Conservation (phyloP, 2,797 vertebrate species). For the Eremophila alpestris region DNA sequence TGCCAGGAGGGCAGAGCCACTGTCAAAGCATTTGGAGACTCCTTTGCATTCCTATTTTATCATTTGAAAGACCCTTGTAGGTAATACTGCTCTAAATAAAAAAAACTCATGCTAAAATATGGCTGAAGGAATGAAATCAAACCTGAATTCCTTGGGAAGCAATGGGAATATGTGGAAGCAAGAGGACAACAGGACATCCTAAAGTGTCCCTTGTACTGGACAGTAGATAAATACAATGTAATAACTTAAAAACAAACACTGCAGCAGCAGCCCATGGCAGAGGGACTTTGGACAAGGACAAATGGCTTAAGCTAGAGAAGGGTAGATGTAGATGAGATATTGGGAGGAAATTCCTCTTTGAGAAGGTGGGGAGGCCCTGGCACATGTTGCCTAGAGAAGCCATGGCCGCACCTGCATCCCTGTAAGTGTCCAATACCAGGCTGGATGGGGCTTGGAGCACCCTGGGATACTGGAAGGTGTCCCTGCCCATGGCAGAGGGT, state of each 20-base stretch:
- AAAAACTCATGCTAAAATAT: neutral
- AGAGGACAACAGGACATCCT: neutral
- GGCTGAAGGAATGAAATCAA: neutral
- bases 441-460: accelerated
- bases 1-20: neutral
- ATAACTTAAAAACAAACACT: neutral
- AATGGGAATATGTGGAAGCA: neutral
- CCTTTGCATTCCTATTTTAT: neutral
- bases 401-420: neutral
- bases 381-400: neutral
- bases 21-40: neutral
- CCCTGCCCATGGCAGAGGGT: neutral
- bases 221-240: neutral
- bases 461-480: neutral
- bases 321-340: neutral
- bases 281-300: neutral
- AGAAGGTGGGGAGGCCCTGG: accelerated
- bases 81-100: neutral
- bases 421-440: neutral
- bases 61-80: neutral
- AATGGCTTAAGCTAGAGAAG: neutral
- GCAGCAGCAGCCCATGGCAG: neutral
- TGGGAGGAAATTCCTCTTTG: neutral
- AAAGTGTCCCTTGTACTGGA: neutral
- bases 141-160: neutral